Evolutionary conservation across 2,113 vertebrate species (phyloP).

Genomic region (Laticauda colubrina): DNA sequence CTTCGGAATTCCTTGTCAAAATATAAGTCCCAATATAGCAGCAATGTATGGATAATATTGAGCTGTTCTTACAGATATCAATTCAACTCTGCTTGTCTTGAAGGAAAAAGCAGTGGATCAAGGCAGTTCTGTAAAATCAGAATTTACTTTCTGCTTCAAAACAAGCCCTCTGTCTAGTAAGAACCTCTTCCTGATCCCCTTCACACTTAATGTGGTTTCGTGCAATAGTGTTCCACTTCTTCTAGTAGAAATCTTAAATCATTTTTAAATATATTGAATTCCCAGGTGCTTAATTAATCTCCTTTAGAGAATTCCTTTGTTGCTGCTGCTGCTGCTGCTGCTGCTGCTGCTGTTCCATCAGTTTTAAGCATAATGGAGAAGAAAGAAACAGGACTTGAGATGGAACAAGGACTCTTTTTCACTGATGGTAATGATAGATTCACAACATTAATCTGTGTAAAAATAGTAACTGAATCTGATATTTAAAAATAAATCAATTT

Average conservation of each 20-base stretch:
- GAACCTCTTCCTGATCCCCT: background rate
- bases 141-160: background rate
- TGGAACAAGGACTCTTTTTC: background rate
- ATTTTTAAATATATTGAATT: background rate
- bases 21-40: background rate
- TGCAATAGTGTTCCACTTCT: background rate
- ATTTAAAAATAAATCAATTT: background rate
- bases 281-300: background rate
- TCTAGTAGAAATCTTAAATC: too few species aligned
- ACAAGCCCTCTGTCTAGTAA: background rate
- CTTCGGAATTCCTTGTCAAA: background rate
- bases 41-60: background rate
- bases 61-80: background rate
- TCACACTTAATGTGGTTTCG: background rate
- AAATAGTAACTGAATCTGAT: background rate
- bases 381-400: background rate
- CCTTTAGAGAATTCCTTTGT: background rate
- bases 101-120: background rate
- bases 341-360: background rate
- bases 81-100: background rate
- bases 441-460: background rate
- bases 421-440: background rate
- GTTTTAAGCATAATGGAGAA: background rate
- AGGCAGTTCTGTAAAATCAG: background rate
- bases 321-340: too few species aligned